These are phyloP conservation scores for Cryptotis parvus DNA, from an alignment of 2,113 vertebrate species.

Conservation along the genomic window DNA sequence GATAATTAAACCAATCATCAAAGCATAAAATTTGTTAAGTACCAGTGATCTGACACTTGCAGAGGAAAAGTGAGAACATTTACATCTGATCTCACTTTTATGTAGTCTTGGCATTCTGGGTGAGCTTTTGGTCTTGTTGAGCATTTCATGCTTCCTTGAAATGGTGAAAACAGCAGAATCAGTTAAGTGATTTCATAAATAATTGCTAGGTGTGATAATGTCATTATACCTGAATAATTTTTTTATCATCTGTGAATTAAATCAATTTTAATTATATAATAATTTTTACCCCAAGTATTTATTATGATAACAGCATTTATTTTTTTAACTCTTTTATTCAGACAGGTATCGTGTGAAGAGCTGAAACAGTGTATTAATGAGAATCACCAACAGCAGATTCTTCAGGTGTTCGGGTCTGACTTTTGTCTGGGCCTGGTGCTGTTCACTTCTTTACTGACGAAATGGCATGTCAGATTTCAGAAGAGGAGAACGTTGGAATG, in stretches of 20 bases:
- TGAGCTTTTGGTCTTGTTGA: conserved; percentile 23
- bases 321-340: too few relatives aligned
- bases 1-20: conserved; percentile 13
- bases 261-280: not conserved
- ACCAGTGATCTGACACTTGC: not conserved
- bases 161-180: conserved; percentile 28
- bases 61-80: not conserved
- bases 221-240: conserved; percentile 43
- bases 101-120: conserved; percentile 9
- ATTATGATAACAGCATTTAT: too few relatives aligned
- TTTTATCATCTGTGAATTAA: conserved; percentile 35
- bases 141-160: not conserved
- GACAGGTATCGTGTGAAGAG: too few relatives aligned
- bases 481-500: too few relatives aligned
- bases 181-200: conserved; percentile 1
- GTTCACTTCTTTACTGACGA: too few relatives aligned
- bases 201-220: not conserved
- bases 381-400: too few relatives aligned
- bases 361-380: too few relatives aligned
- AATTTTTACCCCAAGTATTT: too few relatives aligned
- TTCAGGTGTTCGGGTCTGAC: too few relatives aligned
- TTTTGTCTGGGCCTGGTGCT: too few relatives aligned
- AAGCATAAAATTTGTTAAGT: conserved; percentile 20
- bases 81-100: conserved; percentile 21
- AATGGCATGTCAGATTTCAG: too few relatives aligned